Evolutionary conservation across 2,113 vertebrate species (phyloP).

Genomic region (Xenopus borealis): DNA sequence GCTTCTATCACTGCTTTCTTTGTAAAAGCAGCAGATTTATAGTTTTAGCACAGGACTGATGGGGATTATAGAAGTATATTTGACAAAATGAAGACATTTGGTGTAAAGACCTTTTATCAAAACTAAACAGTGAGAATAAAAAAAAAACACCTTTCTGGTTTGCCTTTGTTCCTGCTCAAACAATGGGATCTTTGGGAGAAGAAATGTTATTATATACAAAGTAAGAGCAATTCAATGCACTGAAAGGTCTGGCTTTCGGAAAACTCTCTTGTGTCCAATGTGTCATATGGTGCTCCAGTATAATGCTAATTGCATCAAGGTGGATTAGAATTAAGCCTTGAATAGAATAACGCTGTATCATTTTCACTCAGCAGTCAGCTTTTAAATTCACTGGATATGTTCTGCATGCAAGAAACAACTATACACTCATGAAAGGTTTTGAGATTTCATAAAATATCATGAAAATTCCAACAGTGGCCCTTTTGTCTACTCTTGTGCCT

Average conservation of each 20-base stretch:
- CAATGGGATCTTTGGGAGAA: slow-evolving; percentile 27
- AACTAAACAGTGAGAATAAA: slow-evolving; percentile 28
- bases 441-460: background rate
- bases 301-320: slow-evolving; percentile 46
- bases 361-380: slow-evolving; percentile 44
- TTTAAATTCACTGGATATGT: slow-evolving; percentile 34
- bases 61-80: too few relatives aligned
- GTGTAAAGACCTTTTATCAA: slow-evolving; percentile 34
- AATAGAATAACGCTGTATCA: slow-evolving; percentile 41
- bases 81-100: slow-evolving; percentile 41
- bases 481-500: background rate
- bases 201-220: slow-evolving; percentile 37
- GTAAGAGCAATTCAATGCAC: slow-evolving; percentile 37
- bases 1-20: slow-evolving; percentile 21
- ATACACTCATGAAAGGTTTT: slow-evolving; percentile 3
- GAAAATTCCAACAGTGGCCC: background rate
- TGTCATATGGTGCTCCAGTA: slow-evolving; percentile 44
- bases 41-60: slow-evolving; percentile 17
- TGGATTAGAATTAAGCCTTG: slow-evolving; percentile 44
- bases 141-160: slow-evolving; percentile 17
- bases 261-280: slow-evolving; percentile 38
- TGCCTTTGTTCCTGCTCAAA: slow-evolving; percentile 24
- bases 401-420: slow-evolving; percentile 29
- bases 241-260: slow-evolving; percentile 33
- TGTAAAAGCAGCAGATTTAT: slow-evolving; percentile 29